Percentiles rank a stretch among this genome's conserved stretches.
Evolutionary conservation across 1,140 invertebrate species (phyloP).

Genomic region (Semibalanus balanoides): DNA sequence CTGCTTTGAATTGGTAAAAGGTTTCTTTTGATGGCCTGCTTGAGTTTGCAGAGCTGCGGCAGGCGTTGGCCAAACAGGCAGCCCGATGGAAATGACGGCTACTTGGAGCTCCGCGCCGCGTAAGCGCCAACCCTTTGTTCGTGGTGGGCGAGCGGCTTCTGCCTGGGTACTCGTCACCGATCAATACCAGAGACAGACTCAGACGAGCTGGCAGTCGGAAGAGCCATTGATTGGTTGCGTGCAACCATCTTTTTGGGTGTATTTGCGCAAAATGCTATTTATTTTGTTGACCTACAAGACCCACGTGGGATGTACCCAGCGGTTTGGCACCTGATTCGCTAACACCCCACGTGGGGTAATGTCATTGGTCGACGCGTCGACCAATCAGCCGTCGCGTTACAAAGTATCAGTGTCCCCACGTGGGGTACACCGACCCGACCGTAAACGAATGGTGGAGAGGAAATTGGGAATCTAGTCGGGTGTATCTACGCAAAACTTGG

Average conservation of each 20-base stretch:
- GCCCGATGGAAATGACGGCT: neutral
- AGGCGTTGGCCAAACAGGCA: neutral
- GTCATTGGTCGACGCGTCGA: neutral
- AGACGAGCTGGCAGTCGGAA: neutral
- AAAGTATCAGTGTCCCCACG: neutral
- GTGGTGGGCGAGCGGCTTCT: no score
- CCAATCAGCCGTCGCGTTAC: neutral
- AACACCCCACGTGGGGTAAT: neutral
- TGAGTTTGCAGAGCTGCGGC: neutral
- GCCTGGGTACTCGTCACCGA: neutral
- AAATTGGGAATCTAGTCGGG: neutral
- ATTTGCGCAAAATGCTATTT: neutral
- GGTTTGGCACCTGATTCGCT: neutral
- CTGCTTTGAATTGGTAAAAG: neutral
- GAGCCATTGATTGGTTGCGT: neutral
- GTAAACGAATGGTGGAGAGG: neutral
- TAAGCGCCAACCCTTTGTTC: neutral
- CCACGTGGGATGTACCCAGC: neutral
- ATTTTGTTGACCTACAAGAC: neutral
- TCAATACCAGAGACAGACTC: neutral
- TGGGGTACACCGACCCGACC: neutral
- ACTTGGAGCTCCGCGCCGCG: no score
- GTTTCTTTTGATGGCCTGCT: neutral
- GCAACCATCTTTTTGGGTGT: constrained; percentile 1
- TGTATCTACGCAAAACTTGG: neutral